Conservation (phyloP, 2,888 invertebrate genomes). For the Exephanes ischioxanthus region DNA sequence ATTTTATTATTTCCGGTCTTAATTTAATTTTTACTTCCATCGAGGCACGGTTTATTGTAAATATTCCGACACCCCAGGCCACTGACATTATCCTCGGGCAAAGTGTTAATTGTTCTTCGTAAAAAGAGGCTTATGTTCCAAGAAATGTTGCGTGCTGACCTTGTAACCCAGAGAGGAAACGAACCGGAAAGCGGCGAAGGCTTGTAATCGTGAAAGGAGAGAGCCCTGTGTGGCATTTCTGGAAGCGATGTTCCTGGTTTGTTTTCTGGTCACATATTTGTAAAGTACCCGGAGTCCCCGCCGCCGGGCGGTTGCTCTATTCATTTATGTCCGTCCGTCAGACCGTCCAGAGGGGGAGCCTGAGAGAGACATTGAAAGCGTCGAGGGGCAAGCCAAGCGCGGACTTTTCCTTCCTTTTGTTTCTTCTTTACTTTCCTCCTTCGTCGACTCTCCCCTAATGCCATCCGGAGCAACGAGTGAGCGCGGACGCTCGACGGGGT, state of each 20-base stretch:
- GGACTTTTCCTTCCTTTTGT: neutral
- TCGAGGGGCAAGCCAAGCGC: conserved; percentile 25
- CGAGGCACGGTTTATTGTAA: neutral
- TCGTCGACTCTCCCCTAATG: conserved; percentile 9
- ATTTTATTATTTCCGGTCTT: neutral
- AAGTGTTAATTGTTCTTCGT: neutral
- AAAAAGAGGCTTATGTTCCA: neutral
- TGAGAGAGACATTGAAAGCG: conserved; percentile 19
- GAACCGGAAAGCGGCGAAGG: neutral
- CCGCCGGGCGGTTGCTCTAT: conserved; percentile 74
- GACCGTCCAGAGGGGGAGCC: conserved; percentile 31
- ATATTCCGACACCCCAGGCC: neutral
- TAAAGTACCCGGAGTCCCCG: conserved; percentile 80
- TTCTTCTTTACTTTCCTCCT: conserved; percentile 5
- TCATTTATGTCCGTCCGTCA: conserved; percentile 78
- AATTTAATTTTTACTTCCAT: neutral
- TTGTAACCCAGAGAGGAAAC: conserved; percentile 11
- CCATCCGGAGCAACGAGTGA: conserved; percentile 22
- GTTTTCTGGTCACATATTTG: conserved; percentile 83
- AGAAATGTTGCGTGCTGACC: neutral
- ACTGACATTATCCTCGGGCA: neutral
- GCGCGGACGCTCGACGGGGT: conserved; percentile 43
- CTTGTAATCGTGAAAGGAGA: conserved; percentile 10
- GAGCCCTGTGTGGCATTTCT: neutral
- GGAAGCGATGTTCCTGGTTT: conserved; percentile 70